These are phyloP conservation scores for Crioceris asparagi DNA, from an alignment of 2,888 invertebrate genomes.

Conservation along the genomic window DNA sequence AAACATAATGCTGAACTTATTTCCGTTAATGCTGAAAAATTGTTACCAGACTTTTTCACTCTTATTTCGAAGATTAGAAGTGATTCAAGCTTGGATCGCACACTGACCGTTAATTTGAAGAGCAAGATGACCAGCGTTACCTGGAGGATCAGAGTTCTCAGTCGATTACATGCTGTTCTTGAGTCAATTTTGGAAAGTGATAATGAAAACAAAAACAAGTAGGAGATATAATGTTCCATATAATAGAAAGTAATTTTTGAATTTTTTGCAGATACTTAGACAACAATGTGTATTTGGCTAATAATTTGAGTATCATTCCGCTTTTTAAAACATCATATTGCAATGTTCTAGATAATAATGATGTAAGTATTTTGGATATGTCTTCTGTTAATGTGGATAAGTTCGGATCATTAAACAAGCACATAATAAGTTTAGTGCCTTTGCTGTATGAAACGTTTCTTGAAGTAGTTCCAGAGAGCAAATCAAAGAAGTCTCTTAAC, in stretches of 20 bases:
- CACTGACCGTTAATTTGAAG: slow-evolving; percentile 57
- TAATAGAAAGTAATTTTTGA: too few relatives aligned
- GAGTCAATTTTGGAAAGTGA: slow-evolving; percentile 22
- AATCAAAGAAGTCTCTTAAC: slow-evolving; percentile 11
- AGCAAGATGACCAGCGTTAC: slow-evolving; percentile 64
- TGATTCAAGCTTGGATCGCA: slow-evolving; percentile 55
- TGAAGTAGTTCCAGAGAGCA: slow-evolving; percentile 53
- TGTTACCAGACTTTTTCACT: slow-evolving; percentile 70
- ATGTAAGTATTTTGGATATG: too few relatives aligned
- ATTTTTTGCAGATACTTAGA: too few relatives aligned
- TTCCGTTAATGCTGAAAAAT: slow-evolving; percentile 53
- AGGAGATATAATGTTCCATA: too few relatives aligned
- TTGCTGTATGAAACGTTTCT: slow-evolving; percentile 76
- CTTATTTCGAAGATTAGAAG: slow-evolving; percentile 68
- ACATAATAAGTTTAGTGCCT: slow-evolving; percentile 60
- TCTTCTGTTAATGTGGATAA: slow-evolving; percentile 3
- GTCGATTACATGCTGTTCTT: slow-evolving; percentile 56
- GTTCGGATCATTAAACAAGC: slow-evolving; percentile 41
- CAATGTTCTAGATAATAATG: slow-evolving; percentile 10
- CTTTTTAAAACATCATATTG: slow-evolving; percentile 14
- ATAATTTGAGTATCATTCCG: slow-evolving; percentile 11
- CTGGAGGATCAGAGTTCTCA: slow-evolving; percentile 69
- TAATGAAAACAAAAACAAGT: slow-evolving; percentile 11
- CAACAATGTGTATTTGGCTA: slow-evolving; percentile 6
- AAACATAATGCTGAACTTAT: slow-evolving; percentile 55